Conservation (phyloP, 2,888 invertebrate species). For the Frankliniella intonsa region DNA sequence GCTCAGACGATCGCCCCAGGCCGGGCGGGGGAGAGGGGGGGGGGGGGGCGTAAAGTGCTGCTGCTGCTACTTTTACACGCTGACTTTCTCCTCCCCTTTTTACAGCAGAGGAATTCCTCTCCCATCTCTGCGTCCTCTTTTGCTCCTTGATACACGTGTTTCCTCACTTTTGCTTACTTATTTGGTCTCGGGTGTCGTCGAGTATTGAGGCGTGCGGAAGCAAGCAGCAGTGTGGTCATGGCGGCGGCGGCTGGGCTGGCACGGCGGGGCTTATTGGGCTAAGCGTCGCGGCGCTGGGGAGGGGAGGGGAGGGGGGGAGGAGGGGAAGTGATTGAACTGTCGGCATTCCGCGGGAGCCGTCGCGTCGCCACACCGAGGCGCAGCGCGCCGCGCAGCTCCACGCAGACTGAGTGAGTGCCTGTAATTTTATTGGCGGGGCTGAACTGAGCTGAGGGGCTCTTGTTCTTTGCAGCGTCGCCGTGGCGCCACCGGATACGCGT, state of each 20-base stretch:
- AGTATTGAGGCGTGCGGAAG: too few species aligned
- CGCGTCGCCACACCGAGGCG: not conserved
- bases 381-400: not conserved
- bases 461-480: too few species aligned
- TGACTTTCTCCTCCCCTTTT: too few species aligned
- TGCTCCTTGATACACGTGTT: too few species aligned
- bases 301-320: not conserved
- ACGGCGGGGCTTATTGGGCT: too few species aligned
- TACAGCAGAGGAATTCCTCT: too few species aligned
- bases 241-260: too few species aligned
- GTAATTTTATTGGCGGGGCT: not conserved
- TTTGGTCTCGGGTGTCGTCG: too few species aligned
- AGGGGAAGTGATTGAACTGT: constrained; percentile 16
- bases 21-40: not conserved
- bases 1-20: not conserved
- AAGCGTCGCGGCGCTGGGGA: not conserved
- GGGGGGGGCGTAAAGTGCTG: not conserved
- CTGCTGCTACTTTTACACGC: too few species aligned
- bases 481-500: not conserved
- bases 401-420: not conserved
- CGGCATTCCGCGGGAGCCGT: not conserved
- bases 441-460: not conserved
- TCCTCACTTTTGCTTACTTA: too few species aligned
- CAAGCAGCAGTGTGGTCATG: too few species aligned
- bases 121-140: too few species aligned